Conservation (phyloP, 1,140 invertebrate genomes). For the Radopholus similis region DNA sequence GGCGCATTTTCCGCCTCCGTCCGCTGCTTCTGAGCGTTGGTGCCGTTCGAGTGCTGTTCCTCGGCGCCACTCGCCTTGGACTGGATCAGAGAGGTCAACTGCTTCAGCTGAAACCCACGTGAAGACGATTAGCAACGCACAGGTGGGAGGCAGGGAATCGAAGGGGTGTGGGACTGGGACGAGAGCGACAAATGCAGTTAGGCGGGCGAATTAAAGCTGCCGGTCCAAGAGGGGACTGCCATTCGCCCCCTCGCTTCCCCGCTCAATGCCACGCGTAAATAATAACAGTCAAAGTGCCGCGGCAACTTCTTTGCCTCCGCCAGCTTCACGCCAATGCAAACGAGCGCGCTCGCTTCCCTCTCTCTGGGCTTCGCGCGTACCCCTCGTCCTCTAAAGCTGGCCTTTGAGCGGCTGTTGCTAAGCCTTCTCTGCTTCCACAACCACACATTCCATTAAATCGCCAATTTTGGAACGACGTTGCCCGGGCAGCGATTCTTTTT, state of each 20-base stretch:
- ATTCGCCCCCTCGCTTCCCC: background rate
- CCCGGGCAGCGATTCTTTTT: too few relatives aligned
- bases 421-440: too few relatives aligned
- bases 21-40: background rate
- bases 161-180: background rate
- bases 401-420: too few relatives aligned
- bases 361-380: too few relatives aligned
- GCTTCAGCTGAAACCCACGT: constrained; percentile 29
- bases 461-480: too few relatives aligned
- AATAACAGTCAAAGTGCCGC: background rate
- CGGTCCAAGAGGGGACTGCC: background rate
- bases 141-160: background rate
- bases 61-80: constrained; percentile 9
- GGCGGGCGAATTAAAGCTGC: too few relatives aligned
- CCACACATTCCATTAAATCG: too few relatives aligned
- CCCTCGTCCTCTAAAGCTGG: too few relatives aligned
- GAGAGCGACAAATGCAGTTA: background rate
- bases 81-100: constrained; percentile 28
- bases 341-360: too few relatives aligned
- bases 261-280: background rate
- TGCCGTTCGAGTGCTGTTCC: background rate
- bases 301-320: too few relatives aligned
- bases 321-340: too few relatives aligned
- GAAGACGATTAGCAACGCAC: constrained; percentile 7
- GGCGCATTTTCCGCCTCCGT: background rate